Conservation (phyloP, 2,888 invertebrate species). For the Petrophora chlorosata region DNA sequence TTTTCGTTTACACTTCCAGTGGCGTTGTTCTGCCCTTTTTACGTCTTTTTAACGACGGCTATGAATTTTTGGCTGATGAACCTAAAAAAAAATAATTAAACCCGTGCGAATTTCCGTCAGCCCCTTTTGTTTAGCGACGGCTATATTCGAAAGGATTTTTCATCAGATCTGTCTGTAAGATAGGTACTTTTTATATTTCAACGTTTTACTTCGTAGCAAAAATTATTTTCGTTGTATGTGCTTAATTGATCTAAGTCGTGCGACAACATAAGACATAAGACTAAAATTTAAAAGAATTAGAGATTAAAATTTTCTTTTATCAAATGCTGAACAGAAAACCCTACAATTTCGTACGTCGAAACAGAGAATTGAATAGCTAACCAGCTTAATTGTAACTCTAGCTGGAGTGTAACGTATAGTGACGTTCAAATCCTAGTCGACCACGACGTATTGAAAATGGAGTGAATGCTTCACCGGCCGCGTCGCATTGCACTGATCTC, state of each 20-base stretch:
- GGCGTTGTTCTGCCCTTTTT: constrained; percentile 30
- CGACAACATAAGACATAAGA: no score
- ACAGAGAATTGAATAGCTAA: constrained; percentile 5
- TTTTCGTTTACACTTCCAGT: constrained; percentile 28
- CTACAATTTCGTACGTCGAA: no score
- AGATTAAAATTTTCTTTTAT: no score
- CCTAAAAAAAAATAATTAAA: constrained; percentile 38
- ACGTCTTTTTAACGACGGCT: constrained; percentile 34
- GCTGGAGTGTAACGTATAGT: constrained; percentile 16
- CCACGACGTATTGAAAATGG: constrained; percentile 42
- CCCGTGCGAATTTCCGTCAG: constrained; percentile 34
- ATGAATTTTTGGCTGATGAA: constrained; percentile 35
- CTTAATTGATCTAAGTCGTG: no score
- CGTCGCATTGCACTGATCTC: constrained; percentile 49
- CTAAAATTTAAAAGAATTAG: no score
- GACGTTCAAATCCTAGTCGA: constrained; percentile 27
- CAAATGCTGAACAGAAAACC: no score
- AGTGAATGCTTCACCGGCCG: constrained; percentile 38
- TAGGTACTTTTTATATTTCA: constrained; percentile 25
- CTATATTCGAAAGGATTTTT: constrained; percentile 27
- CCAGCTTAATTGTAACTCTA: neutral
- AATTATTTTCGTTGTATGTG: no score
- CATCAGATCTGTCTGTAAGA: constrained; percentile 20
- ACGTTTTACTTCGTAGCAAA: neutral
- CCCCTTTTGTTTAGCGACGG: constrained; percentile 30